Evolutionary conservation across 2,888 invertebrate species (phyloP).

Genomic region (Aporophyla nigra): DNA sequence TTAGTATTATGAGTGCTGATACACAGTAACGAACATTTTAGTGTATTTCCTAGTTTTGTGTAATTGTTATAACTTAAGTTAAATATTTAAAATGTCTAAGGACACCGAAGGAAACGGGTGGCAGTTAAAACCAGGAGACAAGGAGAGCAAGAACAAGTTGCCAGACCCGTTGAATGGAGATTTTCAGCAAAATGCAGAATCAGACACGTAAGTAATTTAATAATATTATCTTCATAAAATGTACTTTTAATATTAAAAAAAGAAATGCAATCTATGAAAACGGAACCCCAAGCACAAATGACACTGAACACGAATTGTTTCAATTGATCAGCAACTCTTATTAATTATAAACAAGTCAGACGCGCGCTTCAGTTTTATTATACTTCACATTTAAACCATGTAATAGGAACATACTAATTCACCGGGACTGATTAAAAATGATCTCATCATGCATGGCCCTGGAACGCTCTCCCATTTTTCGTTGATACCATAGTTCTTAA

Average conservation of each 20-base stretch:
- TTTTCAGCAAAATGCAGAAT: constrained; percentile 57
- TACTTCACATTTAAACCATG: constrained; percentile 22
- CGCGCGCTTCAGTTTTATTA: constrained; percentile 31
- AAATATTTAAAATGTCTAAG: constrained; percentile 70
- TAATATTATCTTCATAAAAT: not conserved
- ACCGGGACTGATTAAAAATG: constrained; percentile 42
- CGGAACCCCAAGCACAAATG: constrained; percentile 30
- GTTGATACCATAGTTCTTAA: constrained; percentile 18
- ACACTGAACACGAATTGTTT: constrained; percentile 63
- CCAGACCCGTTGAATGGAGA: constrained; percentile 66
- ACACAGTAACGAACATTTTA: constrained; percentile 13
- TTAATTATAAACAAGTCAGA: constrained; percentile 33
- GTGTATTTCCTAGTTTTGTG: constrained; percentile 34
- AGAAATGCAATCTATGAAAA: constrained; percentile 18
- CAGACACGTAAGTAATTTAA: constrained; percentile 69
- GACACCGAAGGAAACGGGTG: constrained; percentile 66
- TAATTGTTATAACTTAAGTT: constrained; percentile 29
- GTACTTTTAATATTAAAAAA: not conserved
- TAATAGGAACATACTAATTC: constrained; percentile 27
- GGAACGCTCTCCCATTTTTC: constrained; percentile 21
- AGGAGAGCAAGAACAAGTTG: constrained; percentile 66
- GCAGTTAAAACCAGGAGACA: constrained; percentile 66
- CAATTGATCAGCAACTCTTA: constrained; percentile 57
- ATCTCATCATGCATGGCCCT: constrained; percentile 36
- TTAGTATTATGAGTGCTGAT: constrained; percentile 43